Percentiles rank a stretch among this genome's conserved stretches.
phyloP scores from a whole-genome alignment of 2,797 vertebrate species.

The Glossophaga mutica region DNA sequence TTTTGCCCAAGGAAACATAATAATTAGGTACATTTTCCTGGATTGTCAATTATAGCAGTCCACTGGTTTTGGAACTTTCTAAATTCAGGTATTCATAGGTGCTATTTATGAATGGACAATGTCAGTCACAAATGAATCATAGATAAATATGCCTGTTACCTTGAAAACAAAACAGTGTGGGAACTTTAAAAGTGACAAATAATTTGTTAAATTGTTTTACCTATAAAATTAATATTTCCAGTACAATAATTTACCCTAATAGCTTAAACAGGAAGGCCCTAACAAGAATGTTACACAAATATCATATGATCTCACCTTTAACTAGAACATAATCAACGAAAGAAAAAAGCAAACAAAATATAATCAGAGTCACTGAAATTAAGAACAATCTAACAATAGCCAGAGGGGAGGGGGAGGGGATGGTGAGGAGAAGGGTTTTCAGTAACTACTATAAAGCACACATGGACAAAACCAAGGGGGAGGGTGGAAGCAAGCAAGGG shows the following conservation, averaged over 20 bases:
- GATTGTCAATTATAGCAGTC: conserved; percentile 25
- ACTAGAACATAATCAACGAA: too few relatives aligned
- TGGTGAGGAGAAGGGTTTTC: too few relatives aligned
- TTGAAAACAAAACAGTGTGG: conserved; percentile 26
- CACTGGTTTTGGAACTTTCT: conserved; percentile 26
- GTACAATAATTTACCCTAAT: neutral
- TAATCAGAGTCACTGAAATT: too few relatives aligned
- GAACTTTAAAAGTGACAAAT: neutral
- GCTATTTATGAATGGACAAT: conserved; percentile 45
- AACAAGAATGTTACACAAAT: neutral
- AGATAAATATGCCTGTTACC: neutral
- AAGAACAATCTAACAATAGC: too few relatives aligned
- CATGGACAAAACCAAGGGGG: too few relatives aligned
- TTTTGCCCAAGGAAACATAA: conserved; percentile 11
- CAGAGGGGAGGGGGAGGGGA: too few relatives aligned
- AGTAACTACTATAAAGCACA: too few relatives aligned
- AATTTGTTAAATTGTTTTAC: neutral
- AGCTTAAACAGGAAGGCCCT: neutral
- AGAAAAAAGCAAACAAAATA: too few relatives aligned
- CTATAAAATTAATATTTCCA: neutral
- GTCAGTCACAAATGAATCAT: neutral
- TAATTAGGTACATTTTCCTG: conserved; percentile 29
- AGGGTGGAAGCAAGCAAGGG: too few relatives aligned
- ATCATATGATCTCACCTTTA: too few relatives aligned
- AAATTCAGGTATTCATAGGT: conserved; percentile 34